Evolutionary conservation across 1,140 invertebrate genomes (phyloP), one percentile per base, ranked within the genome.

Genomic region (Solenopsis invicta): DNA sequence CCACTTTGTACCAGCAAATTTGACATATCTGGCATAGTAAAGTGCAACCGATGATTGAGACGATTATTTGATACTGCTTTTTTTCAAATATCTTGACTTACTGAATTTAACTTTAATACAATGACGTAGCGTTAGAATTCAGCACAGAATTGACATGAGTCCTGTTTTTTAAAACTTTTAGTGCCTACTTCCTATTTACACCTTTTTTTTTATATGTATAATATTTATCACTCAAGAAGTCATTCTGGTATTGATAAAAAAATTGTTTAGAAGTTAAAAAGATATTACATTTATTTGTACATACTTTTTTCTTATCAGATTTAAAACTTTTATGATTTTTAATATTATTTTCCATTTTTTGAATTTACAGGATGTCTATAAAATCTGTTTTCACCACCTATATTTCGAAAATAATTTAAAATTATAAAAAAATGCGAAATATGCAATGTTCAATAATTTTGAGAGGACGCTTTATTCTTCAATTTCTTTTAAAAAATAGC

Each of bases 11-110:
- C 37, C 29, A 37, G 16, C 13, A 8, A 78, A 41, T 12, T 29
- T 29, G 29, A 45, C 24, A 29, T 41, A 74, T 85, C 52, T 80
- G 56, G 72, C 62, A 81, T 54, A n/a, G 24, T 4, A 8, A 56
- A 45, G 6, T 45, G 21, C 8, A 59, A 0, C 4, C 4, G 29
- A 61, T 48, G 9, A 54, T 50, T 24, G 50, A 69, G n/a, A 80
- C 12, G 4, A 67, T 45, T 24, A 37, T n/a, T 9, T 29, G 2
- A 29, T 29, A 29, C 2, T 29, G 29, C 0, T 66, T 45, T 72
- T 72, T 48, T 72, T 13, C 9, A 4, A 67, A 66, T 13, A 5
- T 29, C 16, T 52, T 10, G 1, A 78, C 5, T 67, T 37, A 16
- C 1, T 29, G n/a, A 37, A n/a, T 78, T n/a, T 10, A 0, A 48